These are phyloP conservation scores for Drosophila mulleri DNA, from an alignment of 2,888 invertebrate species.

Conservation along the genomic window DNA sequence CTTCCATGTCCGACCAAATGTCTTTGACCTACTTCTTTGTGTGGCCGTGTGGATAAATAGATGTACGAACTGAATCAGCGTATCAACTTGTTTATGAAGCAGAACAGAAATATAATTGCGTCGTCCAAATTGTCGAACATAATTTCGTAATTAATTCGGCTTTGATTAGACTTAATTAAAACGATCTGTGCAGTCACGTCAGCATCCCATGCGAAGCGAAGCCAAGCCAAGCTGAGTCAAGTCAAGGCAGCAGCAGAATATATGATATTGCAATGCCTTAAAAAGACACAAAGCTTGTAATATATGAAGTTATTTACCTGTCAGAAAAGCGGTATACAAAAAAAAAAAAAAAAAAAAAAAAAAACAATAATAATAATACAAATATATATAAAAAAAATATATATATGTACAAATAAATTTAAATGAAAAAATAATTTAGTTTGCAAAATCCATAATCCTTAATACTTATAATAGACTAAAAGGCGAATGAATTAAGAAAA, in stretches of 20 bases:
- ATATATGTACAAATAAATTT: too few species aligned
- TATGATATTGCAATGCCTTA: slow-evolving; percentile 15
- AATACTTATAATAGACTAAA: too few species aligned
- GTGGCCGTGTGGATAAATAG: slow-evolving; percentile 41
- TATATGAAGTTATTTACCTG: not conserved
- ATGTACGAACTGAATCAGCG: slow-evolving; percentile 19
- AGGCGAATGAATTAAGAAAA: too few species aligned
- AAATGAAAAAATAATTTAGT: too few species aligned
- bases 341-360: not conserved
- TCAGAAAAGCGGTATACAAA: not conserved
- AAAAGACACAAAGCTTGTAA: slow-evolving; percentile 2
- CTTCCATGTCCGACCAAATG: slow-evolving; percentile 25
- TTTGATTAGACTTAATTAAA: slow-evolving; percentile 76
- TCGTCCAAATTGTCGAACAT: slow-evolving; percentile 46
- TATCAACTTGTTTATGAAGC: slow-evolving; percentile 56
- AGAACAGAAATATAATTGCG: slow-evolving; percentile 67
- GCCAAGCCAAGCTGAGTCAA: not conserved
- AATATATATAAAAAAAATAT: too few species aligned
- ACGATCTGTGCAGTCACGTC: slow-evolving; percentile 27
- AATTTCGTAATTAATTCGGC: slow-evolving; percentile 71
- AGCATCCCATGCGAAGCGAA: not conserved
- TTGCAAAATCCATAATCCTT: too few species aligned
- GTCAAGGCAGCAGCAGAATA: not conserved
- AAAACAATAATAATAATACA: too few species aligned
- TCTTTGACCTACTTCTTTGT: slow-evolving; percentile 64